Percentiles rank a stretch among this genome's conserved stretches.
Conservation (phyloP, 37 sponge, comb jelly and placozoan genomes). For the Spongilla lacustris region DNA sequence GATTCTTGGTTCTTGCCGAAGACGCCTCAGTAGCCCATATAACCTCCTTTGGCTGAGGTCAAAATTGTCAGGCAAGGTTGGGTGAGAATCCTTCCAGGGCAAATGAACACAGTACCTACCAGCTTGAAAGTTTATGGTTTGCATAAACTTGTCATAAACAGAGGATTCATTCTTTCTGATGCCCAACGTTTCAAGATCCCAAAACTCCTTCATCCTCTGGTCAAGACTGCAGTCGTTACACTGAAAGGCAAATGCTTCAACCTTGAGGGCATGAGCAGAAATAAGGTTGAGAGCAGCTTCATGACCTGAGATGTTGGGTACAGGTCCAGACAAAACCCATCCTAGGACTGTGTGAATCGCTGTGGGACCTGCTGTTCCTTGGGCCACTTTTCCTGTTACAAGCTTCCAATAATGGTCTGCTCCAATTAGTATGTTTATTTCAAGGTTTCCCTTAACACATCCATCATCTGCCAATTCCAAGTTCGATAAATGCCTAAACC, state of each 20-base stretch:
- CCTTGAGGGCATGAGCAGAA: conserved; percentile 10
- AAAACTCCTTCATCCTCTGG: conserved; percentile 4
- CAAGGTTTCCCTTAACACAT: neutral
- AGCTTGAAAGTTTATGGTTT: neutral
- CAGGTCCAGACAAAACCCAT: conserved; percentile 41
- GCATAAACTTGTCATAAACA: conserved; percentile 28
- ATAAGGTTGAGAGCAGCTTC: neutral
- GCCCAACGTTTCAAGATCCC: conserved; percentile 27
- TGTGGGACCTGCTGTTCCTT: conserved; percentile 10
- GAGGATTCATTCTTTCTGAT: conserved; percentile 9
- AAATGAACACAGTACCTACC: conserved; percentile 2
- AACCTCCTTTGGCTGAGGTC: conserved; percentile 9
- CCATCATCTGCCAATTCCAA: conserved; percentile 15
- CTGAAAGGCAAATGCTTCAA: neutral
- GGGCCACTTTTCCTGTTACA: conserved; percentile 6
- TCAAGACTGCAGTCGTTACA: neutral
- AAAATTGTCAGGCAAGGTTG: conserved; percentile 24
- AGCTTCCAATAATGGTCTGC: conserved; percentile 26
- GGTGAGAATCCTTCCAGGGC: conserved; percentile 26
- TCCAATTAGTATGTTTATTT: conserved; percentile 32
- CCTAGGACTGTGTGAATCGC: conserved; percentile 38
- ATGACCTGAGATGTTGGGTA: neutral
- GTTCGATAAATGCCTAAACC: neutral
- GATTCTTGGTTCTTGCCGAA: conserved; percentile 14
- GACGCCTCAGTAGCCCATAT: neutral